Conservation (phyloP, 2,888 invertebrate genomes). For the Latrodectus elegans region DNA sequence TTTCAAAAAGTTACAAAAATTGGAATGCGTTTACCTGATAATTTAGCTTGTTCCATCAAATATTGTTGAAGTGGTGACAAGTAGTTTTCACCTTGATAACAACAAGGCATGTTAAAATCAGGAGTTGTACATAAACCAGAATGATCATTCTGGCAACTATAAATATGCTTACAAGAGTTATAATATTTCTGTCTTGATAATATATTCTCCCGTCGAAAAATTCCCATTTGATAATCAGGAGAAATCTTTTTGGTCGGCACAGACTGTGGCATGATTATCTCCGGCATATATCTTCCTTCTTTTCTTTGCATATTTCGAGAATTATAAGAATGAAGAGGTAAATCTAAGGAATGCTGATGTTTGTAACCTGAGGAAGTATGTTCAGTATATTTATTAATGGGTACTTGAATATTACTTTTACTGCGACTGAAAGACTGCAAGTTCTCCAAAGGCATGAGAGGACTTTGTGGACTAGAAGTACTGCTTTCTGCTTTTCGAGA, state of each 20-base stretch:
- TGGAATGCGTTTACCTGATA: constrained; percentile 78
- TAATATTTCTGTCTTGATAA: constrained; percentile 53
- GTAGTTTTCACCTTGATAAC: constrained; percentile 77
- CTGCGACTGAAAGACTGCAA: constrained; percentile 58
- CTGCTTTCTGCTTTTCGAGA: constrained; percentile 71
- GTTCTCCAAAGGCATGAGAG: constrained; percentile 71
- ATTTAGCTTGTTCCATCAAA: constrained; percentile 88
- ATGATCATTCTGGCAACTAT: constrained; percentile 59
- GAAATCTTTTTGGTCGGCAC: constrained; percentile 53
- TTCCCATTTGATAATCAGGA: constrained; percentile 51
- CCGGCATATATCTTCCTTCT: constrained; percentile 46
- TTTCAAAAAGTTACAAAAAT: background rate
- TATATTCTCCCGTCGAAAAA: constrained; percentile 37
- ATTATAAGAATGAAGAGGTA: constrained; percentile 61
- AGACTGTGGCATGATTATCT: constrained; percentile 46
- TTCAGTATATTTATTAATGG: constrained; percentile 42
- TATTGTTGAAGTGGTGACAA: constrained; percentile 89
- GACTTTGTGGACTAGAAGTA: constrained; percentile 72
- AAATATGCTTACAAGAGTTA: constrained; percentile 60
- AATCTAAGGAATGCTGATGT: constrained; percentile 66
- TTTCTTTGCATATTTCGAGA: constrained; percentile 50
- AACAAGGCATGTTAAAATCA: constrained; percentile 73
- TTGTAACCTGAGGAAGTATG: constrained; percentile 40
- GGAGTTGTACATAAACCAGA: constrained; percentile 73
- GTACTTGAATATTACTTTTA: constrained; percentile 42